Evolutionary conservation across 2,113 vertebrate species (phyloP).

Genomic region (Melanocharis versteri): DNA sequence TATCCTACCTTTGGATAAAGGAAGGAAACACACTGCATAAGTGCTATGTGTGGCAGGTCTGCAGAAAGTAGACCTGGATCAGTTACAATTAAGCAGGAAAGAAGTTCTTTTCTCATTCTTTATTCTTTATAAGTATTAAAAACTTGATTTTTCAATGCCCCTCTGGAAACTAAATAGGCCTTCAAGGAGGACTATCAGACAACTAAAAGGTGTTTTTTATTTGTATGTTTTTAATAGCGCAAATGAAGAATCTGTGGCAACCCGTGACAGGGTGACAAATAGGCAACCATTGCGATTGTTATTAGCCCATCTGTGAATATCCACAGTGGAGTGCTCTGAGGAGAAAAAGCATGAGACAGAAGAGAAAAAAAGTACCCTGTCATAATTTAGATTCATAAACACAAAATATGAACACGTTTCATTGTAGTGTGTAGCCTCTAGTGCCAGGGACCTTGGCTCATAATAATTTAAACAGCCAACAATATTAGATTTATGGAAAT

Average conservation of each 20-base stretch:
- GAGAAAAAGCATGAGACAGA: neutral
- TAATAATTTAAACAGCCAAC: slow-evolving; percentile 43
- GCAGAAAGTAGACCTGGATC: neutral
- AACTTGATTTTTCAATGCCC: neutral
- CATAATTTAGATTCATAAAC: slow-evolving; percentile 50
- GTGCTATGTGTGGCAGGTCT: neutral
- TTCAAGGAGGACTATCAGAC: neutral
- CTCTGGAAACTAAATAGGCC: neutral
- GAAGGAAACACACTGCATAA: neutral
- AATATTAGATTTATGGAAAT: slow-evolving; percentile 33
- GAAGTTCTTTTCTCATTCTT: neutral
- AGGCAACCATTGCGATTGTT: neutral
- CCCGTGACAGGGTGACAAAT: slow-evolving; percentile 24
- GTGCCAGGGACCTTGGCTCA: neutral
- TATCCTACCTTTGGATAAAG: neutral
- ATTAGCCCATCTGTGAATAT: slow-evolving; percentile 50
- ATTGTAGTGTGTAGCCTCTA: neutral
- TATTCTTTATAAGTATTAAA: neutral
- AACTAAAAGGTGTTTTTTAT: neutral
- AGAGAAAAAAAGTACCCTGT: neutral
- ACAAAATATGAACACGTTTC: slow-evolving; percentile 19
- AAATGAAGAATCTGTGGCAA: slow-evolving; percentile 50
- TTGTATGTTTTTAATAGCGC: slow-evolving; percentile 33
- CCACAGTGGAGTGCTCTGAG: slow-evolving; percentile 15
- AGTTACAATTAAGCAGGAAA: neutral